A percentile compares a stretch with the other conserved stretches of the same genome.
Conservation (phyloP, 2,797 vertebrate genomes). For the Phyllotis vaccarum region DNA sequence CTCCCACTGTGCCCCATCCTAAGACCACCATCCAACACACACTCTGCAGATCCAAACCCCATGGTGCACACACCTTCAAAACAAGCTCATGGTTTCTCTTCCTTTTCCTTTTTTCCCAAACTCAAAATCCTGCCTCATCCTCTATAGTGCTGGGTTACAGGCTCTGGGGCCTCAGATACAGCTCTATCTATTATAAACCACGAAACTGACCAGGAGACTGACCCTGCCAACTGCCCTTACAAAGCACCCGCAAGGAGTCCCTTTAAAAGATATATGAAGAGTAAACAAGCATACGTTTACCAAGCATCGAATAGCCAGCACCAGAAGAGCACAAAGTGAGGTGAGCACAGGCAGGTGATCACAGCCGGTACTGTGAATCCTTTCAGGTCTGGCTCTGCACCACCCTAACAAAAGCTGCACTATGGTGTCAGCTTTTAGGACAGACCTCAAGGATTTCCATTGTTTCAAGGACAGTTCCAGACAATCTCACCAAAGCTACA, state of each 20-base stretch:
- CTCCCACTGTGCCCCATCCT: neutral
- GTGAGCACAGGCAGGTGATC: neutral
- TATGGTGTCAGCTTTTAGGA: neutral
- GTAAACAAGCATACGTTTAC: neutral
- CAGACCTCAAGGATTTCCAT: neutral
- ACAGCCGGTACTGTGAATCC: neutral
- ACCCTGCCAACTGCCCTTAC: neutral
- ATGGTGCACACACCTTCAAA: slow-evolving; percentile 45
- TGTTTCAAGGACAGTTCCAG: neutral
- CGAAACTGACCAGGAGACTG: neutral
- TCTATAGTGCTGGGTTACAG: neutral
- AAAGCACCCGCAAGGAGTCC: neutral
- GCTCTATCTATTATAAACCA: neutral
- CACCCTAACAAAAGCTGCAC: neutral
- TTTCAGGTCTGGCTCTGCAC: neutral
- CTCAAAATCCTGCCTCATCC: neutral
- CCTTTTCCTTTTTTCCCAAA: neutral
- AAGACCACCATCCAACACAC: neutral
- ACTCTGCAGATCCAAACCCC: neutral
- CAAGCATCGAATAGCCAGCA: neutral
- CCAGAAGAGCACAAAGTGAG: neutral
- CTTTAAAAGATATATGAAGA: neutral
- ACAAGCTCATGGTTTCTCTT: slow-evolving; percentile 34
- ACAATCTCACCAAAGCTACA: slow-evolving; percentile 28
- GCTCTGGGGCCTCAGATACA: neutral